Conservation (phyloP, 1,140 invertebrate species). For the Chymomyza costata region DNA sequence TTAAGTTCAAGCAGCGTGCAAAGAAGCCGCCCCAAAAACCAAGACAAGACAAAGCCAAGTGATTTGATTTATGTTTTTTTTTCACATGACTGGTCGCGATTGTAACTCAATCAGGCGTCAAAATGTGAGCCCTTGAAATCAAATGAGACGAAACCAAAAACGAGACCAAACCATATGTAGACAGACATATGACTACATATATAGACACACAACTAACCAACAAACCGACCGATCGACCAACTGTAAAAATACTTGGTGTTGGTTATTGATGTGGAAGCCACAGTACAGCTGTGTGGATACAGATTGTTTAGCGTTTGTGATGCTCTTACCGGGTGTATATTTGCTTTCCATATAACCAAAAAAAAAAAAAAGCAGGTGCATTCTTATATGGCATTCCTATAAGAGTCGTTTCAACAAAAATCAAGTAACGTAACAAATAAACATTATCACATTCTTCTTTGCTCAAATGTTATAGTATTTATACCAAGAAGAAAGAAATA, state of each 20-base stretch:
- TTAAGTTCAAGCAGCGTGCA: conserved; percentile 35
- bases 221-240: conserved; percentile 39
- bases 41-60: neutral
- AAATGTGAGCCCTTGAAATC: conserved; percentile 61
- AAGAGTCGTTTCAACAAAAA: no score
- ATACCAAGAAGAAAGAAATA: no score
- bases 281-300: conserved; percentile 39
- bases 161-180: conserved; percentile 27
- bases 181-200: no score
- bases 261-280: neutral
- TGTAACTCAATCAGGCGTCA: conserved; percentile 71
- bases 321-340: no score
- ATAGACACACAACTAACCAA: conserved; percentile 23
- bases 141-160: conserved; percentile 51
- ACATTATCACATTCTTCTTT: no score
- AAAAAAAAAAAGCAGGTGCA: no score
- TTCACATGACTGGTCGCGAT: conserved; percentile 23
- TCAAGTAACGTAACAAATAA: no score
- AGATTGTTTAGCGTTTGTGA: no score
- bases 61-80: no score
- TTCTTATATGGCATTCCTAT: no score
- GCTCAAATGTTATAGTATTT: no score
- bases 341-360: no score
- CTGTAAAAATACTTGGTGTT: conserved; percentile 52
- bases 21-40: conserved; percentile 10